Percentiles rank a stretch among this genome's conserved stretches.
Evolutionary conservation across 2,888 invertebrate species (phyloP).

Genomic region (Electrophaes corylata): DNA sequence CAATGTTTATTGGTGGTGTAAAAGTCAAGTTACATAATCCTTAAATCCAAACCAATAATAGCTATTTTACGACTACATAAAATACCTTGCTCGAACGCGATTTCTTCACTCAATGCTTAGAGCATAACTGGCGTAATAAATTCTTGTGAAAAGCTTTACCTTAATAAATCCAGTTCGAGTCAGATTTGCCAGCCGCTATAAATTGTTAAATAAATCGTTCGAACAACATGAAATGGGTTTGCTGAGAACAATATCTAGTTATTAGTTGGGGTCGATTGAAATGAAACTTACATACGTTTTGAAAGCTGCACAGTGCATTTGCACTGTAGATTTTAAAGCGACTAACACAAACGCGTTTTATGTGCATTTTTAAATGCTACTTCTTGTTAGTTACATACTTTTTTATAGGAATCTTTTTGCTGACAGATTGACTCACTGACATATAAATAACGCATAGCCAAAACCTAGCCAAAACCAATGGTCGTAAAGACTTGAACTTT

Average conservation of each 20-base stretch:
- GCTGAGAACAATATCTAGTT: constrained; percentile 56
- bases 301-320: no score
- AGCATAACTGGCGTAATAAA: constrained; percentile 65
- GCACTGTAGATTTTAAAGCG: no score
- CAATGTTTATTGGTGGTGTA: constrained; percentile 9
- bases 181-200: constrained; percentile 72
- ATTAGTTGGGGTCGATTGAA: constrained; percentile 49
- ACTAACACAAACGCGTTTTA: no score
- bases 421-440: no score
- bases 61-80: constrained; percentile 38
- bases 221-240: constrained; percentile 61
- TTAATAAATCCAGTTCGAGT: constrained; percentile 76
- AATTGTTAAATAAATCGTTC: constrained; percentile 78
- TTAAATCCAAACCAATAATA: constrained; percentile 24
- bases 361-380: no score
- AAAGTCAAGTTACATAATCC: constrained; percentile 23
- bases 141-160: constrained; percentile 64
- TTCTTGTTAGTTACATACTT: no score
- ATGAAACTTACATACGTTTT: constrained; percentile 24
- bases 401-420: no score
- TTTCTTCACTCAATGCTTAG: constrained; percentile 59
- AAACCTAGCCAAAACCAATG: no score
- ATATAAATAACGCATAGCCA: no score
- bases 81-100: constrained; percentile 47
- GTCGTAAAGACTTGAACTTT: no score